These are phyloP conservation scores for Piezodorus guildinii DNA, from an alignment of 1,140 invertebrate species.

Conservation along the genomic window DNA sequence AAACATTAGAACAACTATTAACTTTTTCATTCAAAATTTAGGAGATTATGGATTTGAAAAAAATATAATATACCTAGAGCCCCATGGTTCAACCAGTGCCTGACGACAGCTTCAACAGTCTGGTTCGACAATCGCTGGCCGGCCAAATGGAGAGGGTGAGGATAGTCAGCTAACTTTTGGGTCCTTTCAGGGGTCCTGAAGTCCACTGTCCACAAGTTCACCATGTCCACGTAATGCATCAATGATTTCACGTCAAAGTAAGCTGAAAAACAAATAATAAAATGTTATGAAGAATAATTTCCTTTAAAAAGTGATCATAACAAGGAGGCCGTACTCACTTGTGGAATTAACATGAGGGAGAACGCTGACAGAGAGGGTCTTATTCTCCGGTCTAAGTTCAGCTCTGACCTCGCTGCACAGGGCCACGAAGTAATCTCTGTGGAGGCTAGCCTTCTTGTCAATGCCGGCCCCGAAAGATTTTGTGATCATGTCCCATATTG, in stretches of 20 bases:
- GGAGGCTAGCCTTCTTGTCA: conserved; percentile 64
- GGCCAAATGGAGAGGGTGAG: conserved; percentile 55
- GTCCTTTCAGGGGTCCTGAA: conserved; percentile 60
- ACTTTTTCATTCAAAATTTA: no score
- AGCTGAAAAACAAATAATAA: conserved; percentile 38
- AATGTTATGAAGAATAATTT: neutral
- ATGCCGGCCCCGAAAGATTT: conserved; percentile 54
- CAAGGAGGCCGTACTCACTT: conserved; percentile 37
- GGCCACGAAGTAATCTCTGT: conserved; percentile 60
- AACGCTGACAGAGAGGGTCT: conserved; percentile 52
- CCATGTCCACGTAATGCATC: conserved; percentile 59
- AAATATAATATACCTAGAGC: conserved; percentile 32
- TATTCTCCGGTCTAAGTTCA: conserved; percentile 42
- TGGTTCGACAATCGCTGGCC: conserved; percentile 52
- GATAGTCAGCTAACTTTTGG: conserved; percentile 60
- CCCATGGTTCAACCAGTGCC: conserved; percentile 48
- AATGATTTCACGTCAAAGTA: conserved; percentile 65
- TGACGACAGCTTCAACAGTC: conserved; percentile 45
- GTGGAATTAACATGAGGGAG: conserved; percentile 66
- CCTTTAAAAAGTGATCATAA: no score
- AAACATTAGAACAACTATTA: no score
- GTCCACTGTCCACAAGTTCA: conserved; percentile 69
- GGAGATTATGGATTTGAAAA: no score
- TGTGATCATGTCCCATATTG: conserved; percentile 59
- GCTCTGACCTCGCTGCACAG: conserved; percentile 61